Conservation (phyloP, 2,113 vertebrate genomes). For the Lepus timidus region DNA sequence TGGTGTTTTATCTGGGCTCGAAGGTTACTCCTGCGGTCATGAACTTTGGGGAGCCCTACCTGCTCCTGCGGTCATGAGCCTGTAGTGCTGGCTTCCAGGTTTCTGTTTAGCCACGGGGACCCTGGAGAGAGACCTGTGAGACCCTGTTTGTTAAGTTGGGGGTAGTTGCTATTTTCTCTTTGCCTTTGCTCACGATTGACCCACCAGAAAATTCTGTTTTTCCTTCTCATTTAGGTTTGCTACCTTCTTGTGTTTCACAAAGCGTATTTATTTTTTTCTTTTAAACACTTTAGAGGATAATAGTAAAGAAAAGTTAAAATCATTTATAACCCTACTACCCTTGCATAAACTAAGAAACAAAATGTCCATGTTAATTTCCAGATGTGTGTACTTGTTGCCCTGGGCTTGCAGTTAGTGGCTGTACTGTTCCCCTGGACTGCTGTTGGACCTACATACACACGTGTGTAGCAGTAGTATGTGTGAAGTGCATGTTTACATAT, state of each 20-base stretch:
- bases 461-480: background rate
- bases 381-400: background rate
- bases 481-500: background rate
- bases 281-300: background rate
- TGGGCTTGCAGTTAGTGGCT: background rate
- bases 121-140: background rate
- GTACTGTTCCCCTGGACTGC: background rate
- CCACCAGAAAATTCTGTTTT: background rate
- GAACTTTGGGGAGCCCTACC: background rate
- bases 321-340: background rate
- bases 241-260: background rate
- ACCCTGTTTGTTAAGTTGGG: background rate
- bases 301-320: background rate
- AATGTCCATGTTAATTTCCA: background rate
- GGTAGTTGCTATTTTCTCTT: background rate
- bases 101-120: no score
- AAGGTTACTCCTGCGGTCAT: background rate
- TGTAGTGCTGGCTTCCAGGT: background rate
- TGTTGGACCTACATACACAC: background rate
- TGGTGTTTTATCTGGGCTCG: background rate
- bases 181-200: background rate
- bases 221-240: background rate
- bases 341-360: background rate
- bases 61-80: fast-evolving
- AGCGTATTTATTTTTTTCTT: background rate